Evolutionary conservation across 2,888 invertebrate genomes (phyloP), one percentile per base, ranked within the genome.

Genomic region (Crematogaster levior): DNA sequence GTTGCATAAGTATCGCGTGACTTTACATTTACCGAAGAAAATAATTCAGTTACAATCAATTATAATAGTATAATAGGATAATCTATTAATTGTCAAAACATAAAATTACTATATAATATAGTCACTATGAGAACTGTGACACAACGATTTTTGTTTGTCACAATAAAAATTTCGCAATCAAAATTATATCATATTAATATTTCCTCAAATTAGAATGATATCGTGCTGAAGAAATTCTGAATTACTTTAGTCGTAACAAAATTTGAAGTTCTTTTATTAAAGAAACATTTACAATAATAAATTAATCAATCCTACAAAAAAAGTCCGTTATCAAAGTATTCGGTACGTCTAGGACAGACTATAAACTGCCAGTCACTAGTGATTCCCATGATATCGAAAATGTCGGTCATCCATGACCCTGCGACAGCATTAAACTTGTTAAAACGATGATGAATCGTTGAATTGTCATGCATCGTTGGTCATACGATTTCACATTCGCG

Each of bases 401-500:
- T 51, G 65, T 75, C 27, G 18, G 65, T 75, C 51, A 75, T 75
- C 27, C 75, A 10, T 51, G 65, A 75, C 75, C 51, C 27, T n/a
- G 56, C 7, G 27, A 75, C 34, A 58, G 30, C 40, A 75, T 65
- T 65, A 51, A 65, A 75, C 51, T 53, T 27, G 37, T 75, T 51
- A 63, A 75, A 51, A 40, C 15, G 27, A 51, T 21, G 48, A 74
- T 75, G 75, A 75, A 15, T 75, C 75, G 30, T 75, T n/a, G 72
- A 58, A 40, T 72, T 37, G 37, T 40, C 40, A 3, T 5, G 21
- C 70, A n/a, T 34, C 40, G n/a, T 30, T 21, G 46, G 60, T 21
- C 34, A 18, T 46, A 63, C 12, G 18, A 61, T 51, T 75, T 75
- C 37, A 5, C 48, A 48, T 48, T 48, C 34, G 21, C 61, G 18